phyloP scores from a whole-genome alignment of 2,113 vertebrate genomes.

The Mohoua ochrocephala region DNA sequence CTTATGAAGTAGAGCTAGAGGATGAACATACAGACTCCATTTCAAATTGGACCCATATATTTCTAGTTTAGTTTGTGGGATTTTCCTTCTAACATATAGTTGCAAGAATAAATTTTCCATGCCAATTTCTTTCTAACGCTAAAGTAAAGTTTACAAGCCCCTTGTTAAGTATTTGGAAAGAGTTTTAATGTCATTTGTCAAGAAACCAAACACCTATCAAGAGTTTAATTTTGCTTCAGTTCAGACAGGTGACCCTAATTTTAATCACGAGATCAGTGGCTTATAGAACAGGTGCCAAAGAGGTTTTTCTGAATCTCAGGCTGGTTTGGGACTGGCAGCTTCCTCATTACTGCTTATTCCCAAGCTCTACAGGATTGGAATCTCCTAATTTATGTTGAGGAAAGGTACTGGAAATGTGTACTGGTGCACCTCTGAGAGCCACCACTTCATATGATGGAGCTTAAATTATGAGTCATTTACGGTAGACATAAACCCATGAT shows the following conservation, averaged over 20 bases:
- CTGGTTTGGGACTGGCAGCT: neutral
- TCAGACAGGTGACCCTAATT: neutral
- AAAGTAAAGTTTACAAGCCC: neutral
- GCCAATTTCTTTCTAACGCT: neutral
- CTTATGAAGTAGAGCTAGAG: neutral
- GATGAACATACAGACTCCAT: neutral
- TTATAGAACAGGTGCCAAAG: neutral
- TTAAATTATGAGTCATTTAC: neutral
- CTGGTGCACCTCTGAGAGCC: neutral
- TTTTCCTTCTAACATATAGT: neutral
- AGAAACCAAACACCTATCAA: neutral
- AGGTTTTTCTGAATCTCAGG: neutral
- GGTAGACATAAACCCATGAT: neutral
- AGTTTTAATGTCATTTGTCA: neutral
- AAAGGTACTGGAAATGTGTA: neutral
- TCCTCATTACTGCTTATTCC: neutral
- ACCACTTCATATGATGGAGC: neutral
- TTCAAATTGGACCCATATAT: neutral
- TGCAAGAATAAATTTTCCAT: neutral
- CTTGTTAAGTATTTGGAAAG: neutral
- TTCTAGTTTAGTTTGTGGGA: neutral
- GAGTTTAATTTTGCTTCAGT: neutral
- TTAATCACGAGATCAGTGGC: neutral
- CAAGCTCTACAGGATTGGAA: neutral
- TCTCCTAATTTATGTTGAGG: neutral